Base-by-base conservation (phyloP, 2,888 invertebrate genomes). In the Mactromeris polynyma region DNA sequence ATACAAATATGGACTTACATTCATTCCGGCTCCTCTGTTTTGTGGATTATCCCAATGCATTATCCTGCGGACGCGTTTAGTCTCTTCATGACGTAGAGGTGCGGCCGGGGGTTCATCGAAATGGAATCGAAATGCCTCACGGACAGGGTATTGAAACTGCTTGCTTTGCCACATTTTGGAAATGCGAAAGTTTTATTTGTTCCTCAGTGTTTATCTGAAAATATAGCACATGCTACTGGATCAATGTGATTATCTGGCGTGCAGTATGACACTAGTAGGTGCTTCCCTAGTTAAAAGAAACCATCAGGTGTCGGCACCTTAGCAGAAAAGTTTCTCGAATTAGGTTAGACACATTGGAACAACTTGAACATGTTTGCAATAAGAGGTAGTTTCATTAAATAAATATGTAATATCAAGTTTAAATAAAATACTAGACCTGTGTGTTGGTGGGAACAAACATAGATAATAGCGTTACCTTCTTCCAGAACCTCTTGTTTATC, bases 111-210 rank as follows among this genome's bases (percentile, higher is more conserved):
- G 84, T 54, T 88, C 84, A 7, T 40, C 46, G 54, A 91, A 91
- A 58, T 91, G 91, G 82, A 69, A 91, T 31, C 91, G 64, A 54
- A 81, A 91, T 21, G 84, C 88, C 73, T 91, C 91, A 42, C 86
- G 33, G 14, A 85, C 86, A 21, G 87, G 87, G 40, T 80, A 91
- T 33, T 58, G 69, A 80, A 89, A 91, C 21, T 77, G 36, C 14
- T n/a, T 79, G n/a, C 58, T 46, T n/a, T 14, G 21, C 86, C 80
- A 82, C 90, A 88, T 90, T 38, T 54, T 64, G n/a, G 26, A n/a
- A 26, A 64, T 2, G 36, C 46, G 3, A 11, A 36, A 4, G 14
- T 21, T 33, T n/a, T 36, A 78, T 33, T 36, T 78, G n/a, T n/a
- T n/a, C 58, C n/a, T 64, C 14, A 9, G 58, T 64, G 26, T 26